Evolutionary conservation across 2,113 vertebrate species (phyloP).

Genomic region (Pedionomus torquatus): DNA sequence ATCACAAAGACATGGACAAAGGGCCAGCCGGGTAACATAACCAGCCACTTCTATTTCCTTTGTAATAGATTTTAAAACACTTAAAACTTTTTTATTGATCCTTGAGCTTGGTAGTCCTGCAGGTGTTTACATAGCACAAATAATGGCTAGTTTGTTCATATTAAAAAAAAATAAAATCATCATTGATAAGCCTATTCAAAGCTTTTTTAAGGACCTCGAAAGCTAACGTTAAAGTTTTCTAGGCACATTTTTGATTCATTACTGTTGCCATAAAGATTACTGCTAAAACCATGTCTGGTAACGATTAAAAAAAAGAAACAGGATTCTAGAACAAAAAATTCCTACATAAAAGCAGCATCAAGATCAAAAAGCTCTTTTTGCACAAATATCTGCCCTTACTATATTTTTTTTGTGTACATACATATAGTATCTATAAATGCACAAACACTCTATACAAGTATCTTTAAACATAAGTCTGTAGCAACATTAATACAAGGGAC

Average conservation of each 20-base stretch:
- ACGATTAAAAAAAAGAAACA: neutral
- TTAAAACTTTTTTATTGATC: neutral
- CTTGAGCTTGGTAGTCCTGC: neutral
- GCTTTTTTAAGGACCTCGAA: neutral
- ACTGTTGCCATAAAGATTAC: neutral
- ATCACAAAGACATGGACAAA: neutral
- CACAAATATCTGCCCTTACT: neutral
- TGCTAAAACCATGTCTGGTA: neutral
- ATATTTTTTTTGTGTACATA: neutral
- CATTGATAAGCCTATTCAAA: neutral
- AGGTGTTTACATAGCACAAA: neutral
- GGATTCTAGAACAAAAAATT: neutral
- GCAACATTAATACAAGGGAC: neutral
- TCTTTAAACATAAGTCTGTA: neutral
- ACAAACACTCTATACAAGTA: neutral
- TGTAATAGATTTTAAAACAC: neutral
- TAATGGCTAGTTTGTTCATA: neutral
- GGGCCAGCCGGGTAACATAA: neutral
- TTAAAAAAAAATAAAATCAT: neutral
- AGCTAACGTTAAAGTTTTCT: neutral
- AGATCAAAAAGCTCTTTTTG: neutral
- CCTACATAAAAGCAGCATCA: neutral
- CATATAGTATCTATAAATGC: neutral
- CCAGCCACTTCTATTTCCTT: neutral
- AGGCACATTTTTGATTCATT: neutral